Evolutionary conservation across 2,888 invertebrate species (phyloP), one percentile per base, ranked within the genome.

Genomic region (Perithous albicinctus): DNA sequence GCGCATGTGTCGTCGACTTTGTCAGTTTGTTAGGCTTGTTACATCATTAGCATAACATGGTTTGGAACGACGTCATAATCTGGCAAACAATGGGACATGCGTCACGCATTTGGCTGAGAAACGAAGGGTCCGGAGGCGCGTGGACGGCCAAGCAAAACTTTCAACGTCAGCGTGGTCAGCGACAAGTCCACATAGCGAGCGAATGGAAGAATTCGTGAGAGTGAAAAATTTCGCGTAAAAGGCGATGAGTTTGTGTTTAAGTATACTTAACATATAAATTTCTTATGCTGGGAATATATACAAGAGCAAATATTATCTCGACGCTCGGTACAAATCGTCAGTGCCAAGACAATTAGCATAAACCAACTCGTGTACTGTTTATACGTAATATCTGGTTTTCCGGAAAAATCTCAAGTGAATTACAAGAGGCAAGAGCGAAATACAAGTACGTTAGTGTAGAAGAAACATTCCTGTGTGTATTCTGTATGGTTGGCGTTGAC

Each of bases 11-110:
- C 67, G 72, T 80, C 76, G 80, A 78, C 46, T 69, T 69, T 74
- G 73, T 83, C 77, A 75, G 77, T 80, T 78, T 75, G 80, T 82
- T 78, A 72, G 78, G 78, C 80, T 84, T 81, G 85, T 86, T 86
- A 85, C 83, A 81, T 84, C 83, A 84, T 87, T 86, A 87, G 84
- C 87, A 87, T 87, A 87, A 87, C 87, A 86, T 84, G 86, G 73
- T 77, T 78, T 82, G 72, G 80, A 82, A 74, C 85, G 84, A 87
- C 85, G 86, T 86, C 87, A 87, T 87, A 87, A 87, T 87, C 86
- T 81, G 85, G 84, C 84, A 81, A 87, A 87, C 87, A 87, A 87
- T 87, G 87, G 86, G 84, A 85, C 85, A 85, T 85, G 86, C 85
- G 84, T 87, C 87, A 86, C 84, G 82, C 74, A 79, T 80, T 82